Conservation (phyloP, 2,888 invertebrate species). For the Anthophora plumipes region DNA sequence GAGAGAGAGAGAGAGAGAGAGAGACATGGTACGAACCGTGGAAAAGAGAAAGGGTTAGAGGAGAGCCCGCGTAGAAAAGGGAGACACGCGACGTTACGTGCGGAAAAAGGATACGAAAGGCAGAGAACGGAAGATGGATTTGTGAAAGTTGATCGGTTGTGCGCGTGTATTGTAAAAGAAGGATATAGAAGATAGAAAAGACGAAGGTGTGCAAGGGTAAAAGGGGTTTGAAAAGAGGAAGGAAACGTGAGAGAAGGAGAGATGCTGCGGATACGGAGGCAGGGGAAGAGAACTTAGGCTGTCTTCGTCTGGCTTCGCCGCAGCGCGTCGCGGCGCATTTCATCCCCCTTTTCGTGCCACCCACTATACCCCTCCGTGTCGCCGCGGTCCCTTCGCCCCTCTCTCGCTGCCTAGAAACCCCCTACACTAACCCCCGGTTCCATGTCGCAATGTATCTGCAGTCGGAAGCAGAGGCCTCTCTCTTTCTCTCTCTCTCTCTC, state of each 20-base stretch:
- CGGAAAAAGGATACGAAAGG: neutral
- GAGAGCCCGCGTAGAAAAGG: constrained; percentile 12
- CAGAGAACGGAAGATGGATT: neutral
- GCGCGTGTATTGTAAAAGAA: too few relatives aligned
- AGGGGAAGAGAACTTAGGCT: constrained; percentile 44
- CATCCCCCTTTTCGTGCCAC: constrained; percentile 66
- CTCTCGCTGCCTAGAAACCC: constrained; percentile 62
- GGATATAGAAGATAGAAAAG: too few relatives aligned
- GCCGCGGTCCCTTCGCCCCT: constrained; percentile 49
- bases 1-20: constrained; percentile 43
- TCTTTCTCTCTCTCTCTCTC: too few relatives aligned
- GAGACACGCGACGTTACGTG: neutral
- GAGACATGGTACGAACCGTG: constrained; percentile 34
- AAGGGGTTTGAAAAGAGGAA: neutral
- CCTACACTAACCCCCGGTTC: constrained; percentile 71
- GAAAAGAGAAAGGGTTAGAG: constrained; percentile 9
- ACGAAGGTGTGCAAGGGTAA: too few relatives aligned
- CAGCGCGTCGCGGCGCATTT: constrained; percentile 81
- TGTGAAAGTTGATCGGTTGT: neutral
- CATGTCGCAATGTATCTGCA: constrained; percentile 84
- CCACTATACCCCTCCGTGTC: constrained; percentile 52
- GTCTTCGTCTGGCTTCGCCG: constrained; percentile 75
- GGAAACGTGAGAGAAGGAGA: neutral
- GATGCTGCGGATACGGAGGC: neutral
- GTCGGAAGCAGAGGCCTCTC: constrained; percentile 73